Base-by-base conservation (phyloP, 2,888 invertebrate species). In the Plagodis dolabraria region DNA sequence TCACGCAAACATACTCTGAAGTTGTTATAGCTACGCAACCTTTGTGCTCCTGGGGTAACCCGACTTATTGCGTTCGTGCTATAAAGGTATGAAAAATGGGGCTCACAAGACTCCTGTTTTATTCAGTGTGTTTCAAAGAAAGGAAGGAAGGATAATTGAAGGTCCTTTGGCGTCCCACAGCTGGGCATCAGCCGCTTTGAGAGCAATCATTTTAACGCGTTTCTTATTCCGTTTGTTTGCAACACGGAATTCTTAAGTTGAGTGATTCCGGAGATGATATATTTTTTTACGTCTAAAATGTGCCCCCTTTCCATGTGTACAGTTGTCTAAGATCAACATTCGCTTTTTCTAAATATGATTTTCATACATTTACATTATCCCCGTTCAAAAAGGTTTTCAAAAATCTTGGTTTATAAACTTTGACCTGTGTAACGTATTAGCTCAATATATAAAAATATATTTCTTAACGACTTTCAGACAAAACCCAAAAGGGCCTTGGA, bases 81-180 rank as follows among this genome's bases (percentile, higher is more conserved):
- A 49, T 56, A 60, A 57, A 61, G 52, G 49, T 57, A 53, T 61
- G 60, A 61, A 60, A 63, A 53, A 63, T 60, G 51, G 38, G 38
- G 44, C 40, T 53, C 53, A 40, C 55, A 40, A 63, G 54, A 36
- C 48, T 62, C 59, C 65, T 68, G 65, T 68, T 67, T 65, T 68
- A 68, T 68, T 68, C 67, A 68, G 63, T 49, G 52, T 56, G 47
- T 53, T 54, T 56, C 47, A 51, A 57, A 53, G 51, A 47, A 53
- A 53, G 53, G 55, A 53, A 55, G 55, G 43, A 22, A 54, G 42
- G 36, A 57, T 64, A 66, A 66, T 63, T 60, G 63, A 56, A 38
- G 57, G 46, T 43, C 40, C 47, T 57, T 38, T 50, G 7, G 33
- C n/a, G 55, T 61, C 57, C 66, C 61, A 63, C 57, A 12, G 60